These are phyloP conservation scores for Campylorhamphus procurvoides DNA, from an alignment of 2,113 vertebrate genomes.

Conservation along the genomic window DNA sequence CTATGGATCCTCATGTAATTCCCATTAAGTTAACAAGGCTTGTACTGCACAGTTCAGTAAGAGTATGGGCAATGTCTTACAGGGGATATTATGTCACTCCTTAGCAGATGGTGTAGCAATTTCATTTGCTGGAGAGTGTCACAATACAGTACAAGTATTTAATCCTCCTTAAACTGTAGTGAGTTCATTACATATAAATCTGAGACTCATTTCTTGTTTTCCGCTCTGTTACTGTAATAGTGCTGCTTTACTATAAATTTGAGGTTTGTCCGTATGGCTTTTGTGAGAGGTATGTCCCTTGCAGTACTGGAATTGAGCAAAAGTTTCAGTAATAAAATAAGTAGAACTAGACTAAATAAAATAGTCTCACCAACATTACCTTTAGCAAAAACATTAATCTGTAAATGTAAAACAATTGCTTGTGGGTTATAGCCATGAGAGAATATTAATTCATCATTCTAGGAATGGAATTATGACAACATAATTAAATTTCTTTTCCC, in stretches of 20 bases:
- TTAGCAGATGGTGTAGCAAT: neutral
- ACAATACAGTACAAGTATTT: neutral
- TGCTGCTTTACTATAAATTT: neutral
- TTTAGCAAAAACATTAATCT: neutral
- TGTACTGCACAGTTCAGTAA: neutral
- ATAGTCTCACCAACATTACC: neutral
- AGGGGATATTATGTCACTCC: neutral
- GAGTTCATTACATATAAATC: slow-evolving; percentile 5
- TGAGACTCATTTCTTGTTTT: neutral
- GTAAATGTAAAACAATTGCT: neutral
- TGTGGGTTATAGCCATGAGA: neutral
- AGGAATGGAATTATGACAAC: neutral
- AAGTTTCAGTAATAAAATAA: neutral
- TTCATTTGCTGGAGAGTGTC: neutral
- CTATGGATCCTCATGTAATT: neutral
- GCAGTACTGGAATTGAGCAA: neutral
- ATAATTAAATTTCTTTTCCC: neutral
- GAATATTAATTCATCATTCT: neutral
- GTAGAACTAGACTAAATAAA: neutral
- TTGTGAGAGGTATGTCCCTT: neutral
- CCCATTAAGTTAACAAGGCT: neutral
- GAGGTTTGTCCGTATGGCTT: neutral
- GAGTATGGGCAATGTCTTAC: neutral
- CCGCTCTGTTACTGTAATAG: fast-evolving
- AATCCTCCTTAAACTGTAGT: neutral